Evolutionary conservation across 2,113 vertebrate species (phyloP).

Genomic region (Ascaphus truei): DNA sequence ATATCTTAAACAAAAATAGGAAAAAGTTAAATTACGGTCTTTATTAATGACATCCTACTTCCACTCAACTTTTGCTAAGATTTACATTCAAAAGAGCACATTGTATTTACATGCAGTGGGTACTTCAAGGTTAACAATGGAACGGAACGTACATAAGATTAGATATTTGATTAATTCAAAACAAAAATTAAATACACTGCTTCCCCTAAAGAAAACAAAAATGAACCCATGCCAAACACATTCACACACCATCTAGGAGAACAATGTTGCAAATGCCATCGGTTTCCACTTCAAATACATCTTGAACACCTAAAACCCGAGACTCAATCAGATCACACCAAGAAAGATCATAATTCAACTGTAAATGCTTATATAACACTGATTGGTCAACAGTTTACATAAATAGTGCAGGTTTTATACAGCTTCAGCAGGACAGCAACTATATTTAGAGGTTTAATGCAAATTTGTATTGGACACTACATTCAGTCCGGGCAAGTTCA

Average conservation of each 20-base stretch:
- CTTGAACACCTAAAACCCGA: background rate
- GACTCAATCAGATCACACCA: background rate
- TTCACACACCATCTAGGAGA: background rate
- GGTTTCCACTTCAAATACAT: background rate
- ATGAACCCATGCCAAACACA: background rate
- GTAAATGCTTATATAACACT: background rate
- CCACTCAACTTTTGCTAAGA: conserved; percentile 9
- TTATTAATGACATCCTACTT: conserved; percentile 22
- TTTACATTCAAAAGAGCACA: background rate
- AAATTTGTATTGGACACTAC: background rate
- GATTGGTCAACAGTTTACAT: conserved; percentile 17
- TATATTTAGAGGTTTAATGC: too few relatives aligned
- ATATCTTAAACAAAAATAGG: too few relatives aligned
- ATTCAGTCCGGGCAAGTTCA: too few relatives aligned
- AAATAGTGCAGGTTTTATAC: conserved; percentile 12
- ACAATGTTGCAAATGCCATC: background rate
- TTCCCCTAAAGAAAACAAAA: background rate
- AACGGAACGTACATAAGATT: background rate
- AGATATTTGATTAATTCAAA: background rate
- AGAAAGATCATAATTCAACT: background rate
- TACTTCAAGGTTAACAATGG: background rate
- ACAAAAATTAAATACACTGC: conserved; percentile 5
- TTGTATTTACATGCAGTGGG: conserved; percentile 26
- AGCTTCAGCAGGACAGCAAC: background rate
- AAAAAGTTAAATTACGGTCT: conserved; percentile 4